Conservation (phyloP, 2,888 invertebrate species). For the Scelioninae gen. 1 region DNA sequence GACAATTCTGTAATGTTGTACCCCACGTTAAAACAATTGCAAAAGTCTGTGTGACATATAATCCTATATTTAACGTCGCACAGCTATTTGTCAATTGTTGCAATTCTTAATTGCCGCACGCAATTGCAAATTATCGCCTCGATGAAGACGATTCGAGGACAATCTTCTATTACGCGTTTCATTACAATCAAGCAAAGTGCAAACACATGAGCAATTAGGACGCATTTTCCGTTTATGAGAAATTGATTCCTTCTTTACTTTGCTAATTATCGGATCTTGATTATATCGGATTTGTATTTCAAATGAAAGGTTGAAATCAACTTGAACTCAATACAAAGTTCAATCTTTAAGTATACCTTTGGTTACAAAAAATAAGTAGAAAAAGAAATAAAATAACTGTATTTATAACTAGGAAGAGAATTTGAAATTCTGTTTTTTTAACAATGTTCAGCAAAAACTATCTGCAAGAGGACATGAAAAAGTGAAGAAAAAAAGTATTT, state of each 20-base stretch:
- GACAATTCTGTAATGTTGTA: conserved; percentile 40
- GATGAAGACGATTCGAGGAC: conserved; percentile 64
- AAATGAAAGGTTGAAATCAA: too few species aligned
- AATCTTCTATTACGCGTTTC: conserved; percentile 52
- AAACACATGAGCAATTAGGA: conserved; percentile 35
- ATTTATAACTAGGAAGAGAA: too few species aligned
- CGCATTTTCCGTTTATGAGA: conserved; percentile 3
- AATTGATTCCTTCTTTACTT: neutral
- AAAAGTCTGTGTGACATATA: conserved; percentile 54
- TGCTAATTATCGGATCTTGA: too few species aligned
- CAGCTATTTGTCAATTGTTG: conserved; percentile 50
- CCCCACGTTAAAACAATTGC: conserved; percentile 66
- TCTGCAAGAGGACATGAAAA: too few species aligned
- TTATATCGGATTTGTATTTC: too few species aligned
- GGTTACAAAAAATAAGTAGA: too few species aligned
- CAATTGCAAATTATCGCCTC: conserved; percentile 63
- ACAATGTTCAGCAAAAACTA: too few species aligned
- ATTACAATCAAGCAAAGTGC: conserved; percentile 46
- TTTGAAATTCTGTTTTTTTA: too few species aligned
- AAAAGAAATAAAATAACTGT: too few species aligned
- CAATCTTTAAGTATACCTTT: too few species aligned
- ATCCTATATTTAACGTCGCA: conserved; percentile 65
- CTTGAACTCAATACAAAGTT: too few species aligned
- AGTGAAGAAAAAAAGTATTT: too few species aligned
- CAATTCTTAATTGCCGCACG: conserved; percentile 62